Conservation (phyloP, 2,797 vertebrate species). For the Pseudocheirus occidentalis region DNA sequence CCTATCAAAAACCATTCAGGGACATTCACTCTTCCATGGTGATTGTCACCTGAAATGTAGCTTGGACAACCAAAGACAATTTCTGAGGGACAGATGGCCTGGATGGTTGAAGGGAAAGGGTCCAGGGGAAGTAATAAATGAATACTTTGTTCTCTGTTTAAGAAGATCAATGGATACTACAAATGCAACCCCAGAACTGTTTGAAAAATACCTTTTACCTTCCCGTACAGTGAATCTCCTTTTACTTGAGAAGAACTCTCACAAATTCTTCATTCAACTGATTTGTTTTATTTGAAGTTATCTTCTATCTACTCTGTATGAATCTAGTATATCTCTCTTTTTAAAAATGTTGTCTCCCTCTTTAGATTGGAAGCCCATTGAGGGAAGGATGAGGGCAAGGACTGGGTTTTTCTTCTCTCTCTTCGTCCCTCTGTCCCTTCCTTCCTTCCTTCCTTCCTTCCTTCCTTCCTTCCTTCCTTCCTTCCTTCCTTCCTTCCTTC, state of each 20-base stretch:
- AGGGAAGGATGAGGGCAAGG: not conserved
- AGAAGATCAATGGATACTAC: constrained; percentile 25
- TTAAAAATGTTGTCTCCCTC: not conserved
- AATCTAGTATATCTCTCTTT: not conserved
- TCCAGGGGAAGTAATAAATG: constrained; percentile 3
- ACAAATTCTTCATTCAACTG: not conserved
- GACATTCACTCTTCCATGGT: constrained; percentile 53
- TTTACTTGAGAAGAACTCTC: not conserved
- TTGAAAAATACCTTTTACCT: not conserved
- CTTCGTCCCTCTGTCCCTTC: constrained; percentile 19
- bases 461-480: too few species aligned
- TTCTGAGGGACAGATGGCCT: constrained; percentile 54
- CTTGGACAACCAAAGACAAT: constrained; percentile 19
- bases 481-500: not conserved
- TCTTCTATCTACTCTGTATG: not conserved
- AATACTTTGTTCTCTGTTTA: constrained; percentile 35
- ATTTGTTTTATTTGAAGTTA: not conserved
- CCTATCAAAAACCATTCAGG: constrained; percentile 23
- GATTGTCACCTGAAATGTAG: constrained; percentile 60
- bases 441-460: not conserved
- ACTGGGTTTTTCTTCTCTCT: not conserved
- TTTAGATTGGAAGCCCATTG: not conserved
- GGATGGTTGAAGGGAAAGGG: not conserved
- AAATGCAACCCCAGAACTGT: constrained; percentile 34
- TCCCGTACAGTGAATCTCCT: not conserved